A percentile compares a stretch with the other conserved stretches of the same genome.
Conservation (phyloP, 2,888 invertebrate species). For the Andrena bucephala region DNA sequence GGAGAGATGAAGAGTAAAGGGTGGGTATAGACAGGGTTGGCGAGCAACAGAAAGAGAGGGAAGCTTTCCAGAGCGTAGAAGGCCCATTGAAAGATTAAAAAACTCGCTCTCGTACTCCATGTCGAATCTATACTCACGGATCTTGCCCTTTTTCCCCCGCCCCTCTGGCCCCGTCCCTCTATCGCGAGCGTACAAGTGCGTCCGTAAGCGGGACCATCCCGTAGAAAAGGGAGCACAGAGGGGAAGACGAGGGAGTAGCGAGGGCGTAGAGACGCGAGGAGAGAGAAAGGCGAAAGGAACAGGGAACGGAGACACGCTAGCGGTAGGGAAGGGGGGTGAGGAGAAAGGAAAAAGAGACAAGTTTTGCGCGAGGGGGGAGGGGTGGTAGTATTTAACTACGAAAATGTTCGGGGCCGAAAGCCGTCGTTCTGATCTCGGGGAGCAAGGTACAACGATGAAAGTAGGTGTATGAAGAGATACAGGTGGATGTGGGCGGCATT, state of each 20-base stretch:
- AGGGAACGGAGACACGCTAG: slow-evolving; percentile 17
- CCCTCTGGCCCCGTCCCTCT: not conserved
- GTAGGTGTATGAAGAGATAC: slow-evolving; percentile 50
- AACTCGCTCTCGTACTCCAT: slow-evolving; percentile 73
- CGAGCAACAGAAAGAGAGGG: slow-evolving; percentile 28
- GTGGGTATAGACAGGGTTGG: not conserved
- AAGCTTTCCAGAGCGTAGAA: slow-evolving; percentile 68
- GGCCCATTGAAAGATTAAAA: slow-evolving; percentile 79
- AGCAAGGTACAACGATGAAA: slow-evolving; percentile 47
- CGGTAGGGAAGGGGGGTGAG: slow-evolving; percentile 23
- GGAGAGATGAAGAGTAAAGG: slow-evolving; percentile 8
- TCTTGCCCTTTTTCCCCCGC: slow-evolving; percentile 32
- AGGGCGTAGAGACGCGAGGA: slow-evolving; percentile 7
- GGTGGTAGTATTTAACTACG: slow-evolving; percentile 69
- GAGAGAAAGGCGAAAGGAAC: slow-evolving; percentile 36
- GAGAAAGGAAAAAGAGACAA: slow-evolving; percentile 23
- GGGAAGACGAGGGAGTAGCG: not conserved
- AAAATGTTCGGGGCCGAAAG: slow-evolving; percentile 68
- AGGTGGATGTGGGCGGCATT: slow-evolving; percentile 53
- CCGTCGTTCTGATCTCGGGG: slow-evolving; percentile 56
- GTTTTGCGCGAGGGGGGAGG: slow-evolving; percentile 22
- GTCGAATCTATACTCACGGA: slow-evolving; percentile 71
- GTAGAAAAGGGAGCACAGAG: slow-evolving; percentile 46
- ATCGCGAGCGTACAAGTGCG: slow-evolving; percentile 56
- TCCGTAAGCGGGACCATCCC: slow-evolving; percentile 69